Base-by-base conservation (phyloP, 23 tunicate genomes). In the Styela plicata region DNA sequence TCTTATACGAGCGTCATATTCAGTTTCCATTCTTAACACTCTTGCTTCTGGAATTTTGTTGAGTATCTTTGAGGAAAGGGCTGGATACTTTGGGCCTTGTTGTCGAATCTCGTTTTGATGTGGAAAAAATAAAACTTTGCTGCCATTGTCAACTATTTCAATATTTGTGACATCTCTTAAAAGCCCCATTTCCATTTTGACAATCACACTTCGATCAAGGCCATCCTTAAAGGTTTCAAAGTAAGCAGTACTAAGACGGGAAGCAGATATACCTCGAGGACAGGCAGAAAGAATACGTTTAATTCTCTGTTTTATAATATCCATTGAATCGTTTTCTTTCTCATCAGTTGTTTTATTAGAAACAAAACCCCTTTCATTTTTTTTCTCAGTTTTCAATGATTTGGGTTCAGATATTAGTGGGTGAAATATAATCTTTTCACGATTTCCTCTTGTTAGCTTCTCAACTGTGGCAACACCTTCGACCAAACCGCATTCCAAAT, bases 361-460 rank as follows among this genome's bases (percentile, higher is more conserved):
- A 44, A 44, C 57, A n/a, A n/a, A n/a, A n/a, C n/a, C n/a, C n/a
- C n/a, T n/a, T n/a, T n/a, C n/a, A n/a, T n/a, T n/a, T n/a, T n/a
- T n/a, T 5, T 13, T 13, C 13, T 44, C 13, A 44, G 57, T 13
- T 44, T 7, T 13, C 13, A 5, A 7, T 44, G 13, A 5, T 13
- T 44, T 44, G 10, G 57, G 57, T 44, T 44, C 13, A 44, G 7
- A 5, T 44, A 3, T 65, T 3, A 65, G 31, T 65, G 70, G 70
- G 31, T 65, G 70, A 25, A 65, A 65, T 25, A 65, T 65, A 65
- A 65, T 65, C 17, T 65, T 65, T 18, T 65, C 70, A 5, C 70
- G 10, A 65, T 65, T 65, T 7, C 70, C 70, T 24, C 19, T 24
- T 24, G 70, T 65, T 10, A 25, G 29, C 17, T 27, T 65, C 70